Evolutionary conservation across 2,888 invertebrate species (phyloP), one percentile per base, ranked within the genome.

Genomic region (Pemphredon lugubris): DNA sequence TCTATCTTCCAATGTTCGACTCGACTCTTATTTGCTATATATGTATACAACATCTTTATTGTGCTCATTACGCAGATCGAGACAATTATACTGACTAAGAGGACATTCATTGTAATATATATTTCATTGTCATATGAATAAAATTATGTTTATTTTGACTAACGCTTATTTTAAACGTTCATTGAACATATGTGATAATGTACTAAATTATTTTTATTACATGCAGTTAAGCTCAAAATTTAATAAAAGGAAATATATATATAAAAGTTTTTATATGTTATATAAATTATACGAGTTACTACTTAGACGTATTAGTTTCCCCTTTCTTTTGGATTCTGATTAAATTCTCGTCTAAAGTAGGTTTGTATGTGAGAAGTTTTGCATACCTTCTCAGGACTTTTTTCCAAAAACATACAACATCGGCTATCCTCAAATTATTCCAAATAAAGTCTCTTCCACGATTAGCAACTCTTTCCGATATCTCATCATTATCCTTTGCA

Each of bases 351-450:
- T 95, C 93, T 77, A 91, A 90, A 21, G 88, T 87, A 6, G 95
- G 92, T 74, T 93, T 90, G 88, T 93, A 97, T 51, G 91, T 93
- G 5, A 97, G 85, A 44, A 97, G 90, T 84, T 94, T 94, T 1
- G 94, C 91, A 90, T 98, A 98, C 79, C 91, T 91, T 65, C 91
- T 92, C 5, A 98, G 89, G 60, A 98, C 90, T 75, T 92, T 93
- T 76, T 91, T 92, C 98, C 98, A 98, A 88, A 97, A 98, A 86
- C 97, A 97, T 74, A 91, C 91, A 0, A 98, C 92, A 89, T 98
- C 95, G 59, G 94, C 92, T 91, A 97, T 93, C 79, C 93, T 93
- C 63, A 98, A 91, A 90, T 96, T 94, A 59, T 96, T 92, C 94
- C 94, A 94, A 83, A 98, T 94, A 85, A 97, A 95, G 77, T 94